Evolutionary conservation across 2,888 invertebrate genomes (phyloP).

Genomic region (Heliconius hortense): DNA sequence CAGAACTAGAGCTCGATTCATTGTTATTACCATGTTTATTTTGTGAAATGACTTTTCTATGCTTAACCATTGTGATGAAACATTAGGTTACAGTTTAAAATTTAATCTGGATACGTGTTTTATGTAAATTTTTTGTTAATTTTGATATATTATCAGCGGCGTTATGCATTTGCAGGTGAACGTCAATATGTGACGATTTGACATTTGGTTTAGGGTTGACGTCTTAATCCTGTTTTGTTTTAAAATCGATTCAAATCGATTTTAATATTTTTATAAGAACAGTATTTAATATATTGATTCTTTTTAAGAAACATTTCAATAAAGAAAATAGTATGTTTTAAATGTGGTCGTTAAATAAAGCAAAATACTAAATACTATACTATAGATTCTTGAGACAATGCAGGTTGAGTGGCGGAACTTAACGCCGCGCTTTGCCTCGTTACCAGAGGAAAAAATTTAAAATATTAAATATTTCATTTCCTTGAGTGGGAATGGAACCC

Average conservation of each 20-base stretch:
- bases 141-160: conserved; percentile 4
- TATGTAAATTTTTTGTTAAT: neutral
- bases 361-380: too few species aligned
- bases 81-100: conserved; percentile 24
- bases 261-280: neutral
- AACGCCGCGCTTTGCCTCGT: too few species aligned
- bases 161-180: neutral
- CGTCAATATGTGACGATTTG: conserved; percentile 20
- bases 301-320: neutral
- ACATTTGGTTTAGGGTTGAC: neutral
- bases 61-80: conserved; percentile 59
- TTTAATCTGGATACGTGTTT: neutral
- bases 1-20: conserved; percentile 65
- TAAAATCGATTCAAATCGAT: neutral
- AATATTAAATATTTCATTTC: too few species aligned
- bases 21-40: conserved; percentile 54
- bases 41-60: conserved; percentile 58
- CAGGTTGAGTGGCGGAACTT: too few species aligned
- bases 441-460: too few species aligned
- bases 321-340: too few species aligned
- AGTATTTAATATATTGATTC: neutral
- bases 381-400: too few species aligned
- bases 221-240: neutral
- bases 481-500: too few species aligned
- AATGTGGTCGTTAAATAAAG: too few species aligned